Evolutionary conservation across 2,113 vertebrate species (phyloP).

Genomic region (Perca schrenkii): DNA sequence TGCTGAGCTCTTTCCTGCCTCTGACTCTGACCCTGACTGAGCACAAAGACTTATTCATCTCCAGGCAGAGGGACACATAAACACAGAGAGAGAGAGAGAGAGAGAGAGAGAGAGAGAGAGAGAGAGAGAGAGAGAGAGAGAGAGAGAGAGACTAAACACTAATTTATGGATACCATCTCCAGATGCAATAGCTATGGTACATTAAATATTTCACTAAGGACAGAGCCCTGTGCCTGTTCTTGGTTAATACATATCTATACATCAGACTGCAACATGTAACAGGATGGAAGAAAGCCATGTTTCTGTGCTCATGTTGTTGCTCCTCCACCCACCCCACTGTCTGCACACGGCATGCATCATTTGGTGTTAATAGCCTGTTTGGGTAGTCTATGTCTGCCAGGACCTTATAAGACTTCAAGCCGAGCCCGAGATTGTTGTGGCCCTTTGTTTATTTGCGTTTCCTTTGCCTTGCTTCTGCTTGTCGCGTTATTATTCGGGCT

Average conservation of each 20-base stretch:
- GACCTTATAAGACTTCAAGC: slow-evolving; percentile 43
- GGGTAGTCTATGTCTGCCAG: slow-evolving; percentile 39
- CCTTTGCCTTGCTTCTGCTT: slow-evolving; percentile 21
- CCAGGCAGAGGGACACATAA: background rate
- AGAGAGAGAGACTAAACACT: slow-evolving; percentile 4
- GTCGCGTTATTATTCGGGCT: slow-evolving; percentile 26
- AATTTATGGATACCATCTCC: slow-evolving; percentile 19
- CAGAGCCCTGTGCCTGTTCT: background rate
- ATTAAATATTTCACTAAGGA: slow-evolving; percentile 8
- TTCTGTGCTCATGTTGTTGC: slow-evolving; percentile 1
- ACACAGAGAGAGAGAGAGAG: background rate
- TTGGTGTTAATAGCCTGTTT: slow-evolving; percentile 41
- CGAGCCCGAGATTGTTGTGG: slow-evolving; percentile 10
- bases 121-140: no score
- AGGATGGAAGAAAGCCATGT: slow-evolving; percentile 12
- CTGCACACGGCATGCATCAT: slow-evolving; percentile 24
- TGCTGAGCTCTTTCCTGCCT: slow-evolving; percentile 15
- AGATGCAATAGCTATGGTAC: slow-evolving; percentile 19
- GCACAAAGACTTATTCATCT: slow-evolving; percentile 51
- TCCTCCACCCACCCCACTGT: background rate
- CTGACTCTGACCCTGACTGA: slow-evolving; percentile 25
- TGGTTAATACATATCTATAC: background rate
- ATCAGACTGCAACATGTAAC: background rate
- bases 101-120: background rate
- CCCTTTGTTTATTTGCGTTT: slow-evolving; percentile 12